phyloP scores from a whole-genome alignment of 1,140 invertebrate genomes.

The Rhizoglyphus robini region DNA sequence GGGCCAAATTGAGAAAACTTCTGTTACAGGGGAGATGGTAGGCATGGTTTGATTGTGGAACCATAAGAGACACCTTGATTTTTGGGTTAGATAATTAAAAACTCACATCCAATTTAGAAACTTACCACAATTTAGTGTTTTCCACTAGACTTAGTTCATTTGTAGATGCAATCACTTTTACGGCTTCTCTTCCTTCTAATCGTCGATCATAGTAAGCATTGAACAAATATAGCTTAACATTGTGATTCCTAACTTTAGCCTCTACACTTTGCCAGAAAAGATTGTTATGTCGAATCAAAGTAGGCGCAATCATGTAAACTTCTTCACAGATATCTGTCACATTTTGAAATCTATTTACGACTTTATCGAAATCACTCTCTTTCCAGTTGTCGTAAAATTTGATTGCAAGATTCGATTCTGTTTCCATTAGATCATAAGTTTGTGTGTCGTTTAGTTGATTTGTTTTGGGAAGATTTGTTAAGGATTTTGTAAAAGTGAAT shows the following conservation, averaged over 20 bases:
- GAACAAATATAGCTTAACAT: slow-evolving; percentile 57
- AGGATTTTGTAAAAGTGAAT: no score
- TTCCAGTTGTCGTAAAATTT: background rate
- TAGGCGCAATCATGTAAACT: background rate
- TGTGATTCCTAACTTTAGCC: no score
- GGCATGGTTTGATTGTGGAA: slow-evolving; percentile 74
- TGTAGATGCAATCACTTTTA: slow-evolving; percentile 70
- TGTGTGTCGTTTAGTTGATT: background rate
- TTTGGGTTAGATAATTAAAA: no score
- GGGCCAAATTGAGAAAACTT: no score
- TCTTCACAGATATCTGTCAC: background rate
- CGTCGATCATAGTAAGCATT: slow-evolving; percentile 73
- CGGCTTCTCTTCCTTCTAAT: slow-evolving; percentile 47
- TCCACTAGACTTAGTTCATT: slow-evolving; percentile 50
- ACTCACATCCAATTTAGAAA: no score
- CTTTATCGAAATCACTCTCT: background rate
- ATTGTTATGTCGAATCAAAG: slow-evolving; percentile 47
- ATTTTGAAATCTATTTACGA: background rate
- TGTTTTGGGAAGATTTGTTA: slow-evolving; percentile 38
- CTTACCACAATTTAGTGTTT: no score
- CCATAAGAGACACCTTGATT: slow-evolving; percentile 37
- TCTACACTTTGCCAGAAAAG: slow-evolving; percentile 77
- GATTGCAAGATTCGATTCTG: background rate
- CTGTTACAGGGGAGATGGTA: slow-evolving; percentile 68
- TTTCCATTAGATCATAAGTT: background rate